phyloP scores from a whole-genome alignment of 2,888 invertebrate species.

The Cerastis leucographa region DNA sequence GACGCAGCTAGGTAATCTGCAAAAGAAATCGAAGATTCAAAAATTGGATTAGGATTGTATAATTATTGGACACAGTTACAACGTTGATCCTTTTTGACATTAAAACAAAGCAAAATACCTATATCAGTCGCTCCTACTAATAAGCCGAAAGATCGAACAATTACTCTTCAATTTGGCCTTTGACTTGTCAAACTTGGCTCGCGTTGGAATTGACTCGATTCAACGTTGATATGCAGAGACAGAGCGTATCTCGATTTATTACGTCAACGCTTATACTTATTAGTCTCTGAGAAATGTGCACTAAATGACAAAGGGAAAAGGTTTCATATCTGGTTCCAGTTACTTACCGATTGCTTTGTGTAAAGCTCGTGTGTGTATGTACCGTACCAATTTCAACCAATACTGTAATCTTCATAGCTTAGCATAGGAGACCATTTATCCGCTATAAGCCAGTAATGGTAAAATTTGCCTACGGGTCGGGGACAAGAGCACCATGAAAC shows the following conservation, averaged over 20 bases:
- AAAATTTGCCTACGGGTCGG: slow-evolving; percentile 1
- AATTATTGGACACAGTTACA: not conserved
- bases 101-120: slow-evolving; percentile 11
- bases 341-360: slow-evolving; percentile 1
- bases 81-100: not conserved
- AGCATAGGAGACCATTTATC: slow-evolving; percentile 15
- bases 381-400: slow-evolving; percentile 18
- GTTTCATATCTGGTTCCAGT: slow-evolving; percentile 18
- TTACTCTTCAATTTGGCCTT: slow-evolving; percentile 47
- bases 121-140: slow-evolving; percentile 30
- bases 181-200: slow-evolving; percentile 44
- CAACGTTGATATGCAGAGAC: slow-evolving; percentile 17
- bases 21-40: not conserved
- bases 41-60: not conserved
- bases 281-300: slow-evolving; percentile 12
- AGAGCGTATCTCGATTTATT: slow-evolving; percentile 37
- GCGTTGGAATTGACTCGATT: slow-evolving; percentile 41
- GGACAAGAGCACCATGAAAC: not conserved
- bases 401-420: slow-evolving; percentile 28
- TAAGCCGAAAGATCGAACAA: slow-evolving; percentile 44
- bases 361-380: not conserved
- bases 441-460: slow-evolving; percentile 7
- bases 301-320: slow-evolving; percentile 1
- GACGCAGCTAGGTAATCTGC: not conserved
- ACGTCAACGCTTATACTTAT: slow-evolving; percentile 31